These are phyloP conservation scores for Acanthosepion esculentum DNA, from an alignment of 2,888 invertebrate genomes.

Conservation along the genomic window DNA sequence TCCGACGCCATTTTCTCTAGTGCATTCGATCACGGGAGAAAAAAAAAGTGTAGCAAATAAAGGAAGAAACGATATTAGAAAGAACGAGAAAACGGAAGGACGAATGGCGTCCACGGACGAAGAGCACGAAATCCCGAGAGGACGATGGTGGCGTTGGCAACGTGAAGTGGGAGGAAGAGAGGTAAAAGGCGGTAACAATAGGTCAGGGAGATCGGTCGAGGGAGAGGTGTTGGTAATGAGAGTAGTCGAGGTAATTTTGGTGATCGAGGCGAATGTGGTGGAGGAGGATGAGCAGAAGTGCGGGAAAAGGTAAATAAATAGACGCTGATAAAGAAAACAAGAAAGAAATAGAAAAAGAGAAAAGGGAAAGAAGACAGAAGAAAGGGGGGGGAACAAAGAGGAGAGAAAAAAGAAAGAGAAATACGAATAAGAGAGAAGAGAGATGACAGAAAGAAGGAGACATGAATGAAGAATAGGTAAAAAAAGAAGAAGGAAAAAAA, in stretches of 20 bases:
- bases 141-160: background rate
- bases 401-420: too few species aligned
- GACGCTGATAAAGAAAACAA: too few species aligned
- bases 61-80: slow-evolving; percentile 38
- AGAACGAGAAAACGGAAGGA: background rate
- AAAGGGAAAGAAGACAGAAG: background rate
- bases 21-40: slow-evolving; percentile 37
- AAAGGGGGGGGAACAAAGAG: too few species aligned
- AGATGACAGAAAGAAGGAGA: background rate
- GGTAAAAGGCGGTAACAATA: background rate
- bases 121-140: slow-evolving; percentile 24
- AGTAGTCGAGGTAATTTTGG: slow-evolving; percentile 25
- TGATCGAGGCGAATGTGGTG: background rate
- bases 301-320: background rate
- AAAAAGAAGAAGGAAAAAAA: background rate
- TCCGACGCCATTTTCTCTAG: background rate
- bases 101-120: background rate
- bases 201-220: background rate
- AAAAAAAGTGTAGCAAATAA: background rate
- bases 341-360: background rate
- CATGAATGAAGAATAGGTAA: background rate
- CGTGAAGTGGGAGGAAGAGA: background rate
- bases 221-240: slow-evolving; percentile 16
- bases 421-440: background rate
- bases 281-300: background rate